These are phyloP conservation scores for Sinocyclocheilus grahami DNA, from an alignment of 2,113 vertebrate species.

Conservation along the genomic window DNA sequence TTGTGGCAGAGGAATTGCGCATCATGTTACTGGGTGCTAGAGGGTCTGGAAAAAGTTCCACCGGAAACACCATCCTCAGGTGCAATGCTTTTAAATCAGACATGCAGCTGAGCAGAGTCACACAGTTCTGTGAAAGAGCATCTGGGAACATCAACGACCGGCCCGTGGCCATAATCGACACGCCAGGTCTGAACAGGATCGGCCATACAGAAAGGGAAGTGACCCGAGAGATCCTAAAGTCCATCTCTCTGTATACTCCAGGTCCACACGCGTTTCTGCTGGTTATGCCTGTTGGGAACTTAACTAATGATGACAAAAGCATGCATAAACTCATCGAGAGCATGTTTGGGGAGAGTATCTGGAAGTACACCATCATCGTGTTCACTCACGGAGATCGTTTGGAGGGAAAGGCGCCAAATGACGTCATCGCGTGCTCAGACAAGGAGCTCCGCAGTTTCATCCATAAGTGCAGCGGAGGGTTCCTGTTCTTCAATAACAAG, in stretches of 20 bases:
- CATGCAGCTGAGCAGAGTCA: conserved; percentile 64
- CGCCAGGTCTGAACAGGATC: conserved; percentile 62
- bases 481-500: conserved; percentile 69
- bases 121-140: conserved; percentile 56
- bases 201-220: conserved; percentile 39
- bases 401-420: conserved; percentile 58
- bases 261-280: conserved; percentile 64
- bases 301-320: conserved; percentile 67
- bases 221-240: conserved; percentile 59
- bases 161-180: conserved; percentile 63
- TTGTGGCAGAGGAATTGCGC: conserved; percentile 23
- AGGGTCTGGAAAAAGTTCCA: conserved; percentile 66
- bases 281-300: conserved; percentile 58
- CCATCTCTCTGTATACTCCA: conserved; percentile 55
- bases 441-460: conserved; percentile 61
- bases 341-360: conserved; percentile 63
- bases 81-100: conserved; percentile 55
- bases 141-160: conserved; percentile 6
- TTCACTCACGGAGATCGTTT: conserved; percentile 67
- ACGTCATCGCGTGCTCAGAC: conserved; percentile 56
- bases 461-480: conserved; percentile 64
- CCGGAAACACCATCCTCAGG: conserved; percentile 68
- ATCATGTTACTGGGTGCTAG: conserved; percentile 69
- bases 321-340: conserved; percentile 61
- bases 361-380: conserved; percentile 68